Conservation (phyloP, 2,888 invertebrate genomes). For the Invenusta paracnida region DNA sequence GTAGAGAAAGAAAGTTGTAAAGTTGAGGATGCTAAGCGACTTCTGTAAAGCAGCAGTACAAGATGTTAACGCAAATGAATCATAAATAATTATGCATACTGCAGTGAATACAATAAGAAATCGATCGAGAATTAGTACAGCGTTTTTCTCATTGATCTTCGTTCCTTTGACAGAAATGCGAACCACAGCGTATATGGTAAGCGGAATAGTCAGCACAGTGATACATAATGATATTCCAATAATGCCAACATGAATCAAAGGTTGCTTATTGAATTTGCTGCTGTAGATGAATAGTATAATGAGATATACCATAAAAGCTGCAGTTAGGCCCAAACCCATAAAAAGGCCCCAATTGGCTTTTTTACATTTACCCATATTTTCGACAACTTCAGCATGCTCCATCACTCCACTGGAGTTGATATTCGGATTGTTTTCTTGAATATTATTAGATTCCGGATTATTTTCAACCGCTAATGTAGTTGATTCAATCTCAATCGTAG, state of each 20-base stretch:
- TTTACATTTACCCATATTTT: neutral
- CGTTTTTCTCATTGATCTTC: neutral
- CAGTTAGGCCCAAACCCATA: neutral
- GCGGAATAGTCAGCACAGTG: neutral
- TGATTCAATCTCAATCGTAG: neutral
- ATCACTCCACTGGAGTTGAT: neutral
- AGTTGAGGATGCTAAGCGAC: neutral
- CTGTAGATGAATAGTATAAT: neutral
- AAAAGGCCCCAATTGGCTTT: neutral
- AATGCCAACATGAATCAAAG: constrained; percentile 13
- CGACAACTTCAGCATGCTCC: neutral
- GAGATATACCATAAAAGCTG: neutral
- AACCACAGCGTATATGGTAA: neutral
- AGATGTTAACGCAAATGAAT: neutral
- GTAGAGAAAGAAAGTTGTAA: neutral
- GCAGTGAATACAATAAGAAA: neutral
- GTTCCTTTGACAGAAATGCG: neutral
- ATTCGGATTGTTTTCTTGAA: neutral
- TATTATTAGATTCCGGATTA: too few species aligned
- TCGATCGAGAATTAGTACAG: neutral
- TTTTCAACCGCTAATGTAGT: too few species aligned
- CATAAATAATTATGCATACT: neutral
- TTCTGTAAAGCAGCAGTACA: neutral
- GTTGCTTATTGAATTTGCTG: neutral
- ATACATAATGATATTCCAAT: neutral